Conservation (phyloP, 2,797 vertebrate genomes). For the Graptemys geographica region DNA sequence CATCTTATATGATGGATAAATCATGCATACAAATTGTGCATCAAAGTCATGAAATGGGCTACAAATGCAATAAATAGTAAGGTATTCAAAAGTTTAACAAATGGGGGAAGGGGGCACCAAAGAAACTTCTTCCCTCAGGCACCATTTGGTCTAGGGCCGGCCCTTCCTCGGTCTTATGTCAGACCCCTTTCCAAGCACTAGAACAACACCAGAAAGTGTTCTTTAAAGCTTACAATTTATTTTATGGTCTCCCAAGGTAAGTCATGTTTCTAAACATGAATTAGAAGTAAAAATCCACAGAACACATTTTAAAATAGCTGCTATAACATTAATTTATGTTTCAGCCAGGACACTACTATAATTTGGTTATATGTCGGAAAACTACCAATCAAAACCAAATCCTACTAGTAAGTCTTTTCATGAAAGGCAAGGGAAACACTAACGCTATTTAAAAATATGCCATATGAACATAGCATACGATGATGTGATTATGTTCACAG, state of each 20-base stretch:
- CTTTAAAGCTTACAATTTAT: neutral
- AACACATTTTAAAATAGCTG: neutral
- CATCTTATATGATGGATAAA: too few relatives aligned
- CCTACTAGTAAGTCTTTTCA: neutral
- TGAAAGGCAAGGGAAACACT: neutral
- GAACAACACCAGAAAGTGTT: neutral
- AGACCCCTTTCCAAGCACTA: neutral
- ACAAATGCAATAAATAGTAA: too few relatives aligned
- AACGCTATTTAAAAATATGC: neutral
- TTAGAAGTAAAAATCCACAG: neutral
- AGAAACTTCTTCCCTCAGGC: too few relatives aligned
- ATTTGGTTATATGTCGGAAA: neutral
- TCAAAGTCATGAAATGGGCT: too few relatives aligned
- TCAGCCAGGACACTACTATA: neutral
- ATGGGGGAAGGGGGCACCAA: too few relatives aligned
- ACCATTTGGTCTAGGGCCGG: too few relatives aligned
- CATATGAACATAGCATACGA: neutral
- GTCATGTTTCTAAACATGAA: neutral
- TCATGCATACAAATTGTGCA: too few relatives aligned
- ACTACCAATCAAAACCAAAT: neutral
- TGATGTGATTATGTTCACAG: neutral
- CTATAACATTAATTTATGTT: neutral
- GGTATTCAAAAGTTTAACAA: too few relatives aligned
- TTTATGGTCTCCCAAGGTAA: neutral
- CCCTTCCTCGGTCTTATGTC: neutral